Percentiles rank a stretch among this genome's conserved stretches.
These are phyloP conservation scores for Scaptomyza graminum DNA, from an alignment of 1,140 invertebrate genomes.

Conservation along the genomic window DNA sequence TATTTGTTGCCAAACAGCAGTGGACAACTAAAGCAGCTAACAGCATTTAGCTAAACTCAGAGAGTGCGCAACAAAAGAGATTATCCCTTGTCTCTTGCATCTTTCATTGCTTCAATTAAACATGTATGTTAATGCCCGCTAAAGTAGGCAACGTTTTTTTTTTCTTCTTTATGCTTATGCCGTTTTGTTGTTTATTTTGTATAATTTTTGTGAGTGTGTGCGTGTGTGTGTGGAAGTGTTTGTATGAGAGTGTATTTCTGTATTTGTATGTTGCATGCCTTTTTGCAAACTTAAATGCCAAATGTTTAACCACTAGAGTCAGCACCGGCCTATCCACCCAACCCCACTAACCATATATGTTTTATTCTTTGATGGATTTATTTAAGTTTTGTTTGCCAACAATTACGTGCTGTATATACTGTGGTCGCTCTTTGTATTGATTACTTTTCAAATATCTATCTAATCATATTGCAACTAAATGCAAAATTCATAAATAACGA, in stretches of 20 bases:
- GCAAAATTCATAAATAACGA: background rate
- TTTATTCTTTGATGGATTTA: slow-evolving; percentile 45
- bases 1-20: slow-evolving; percentile 12
- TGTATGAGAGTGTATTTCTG: background rate
- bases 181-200: background rate
- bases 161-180: background rate
- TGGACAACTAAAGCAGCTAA: slow-evolving; percentile 7
- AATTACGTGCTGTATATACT: background rate
- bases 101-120: background rate
- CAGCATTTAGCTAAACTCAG: slow-evolving; percentile 18
- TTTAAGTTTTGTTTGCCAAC: slow-evolving; percentile 33
- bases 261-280: slow-evolving; percentile 6
- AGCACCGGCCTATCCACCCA: slow-evolving; percentile 16
- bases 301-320: slow-evolving; percentile 12
- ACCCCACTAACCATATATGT: slow-evolving; percentile 8
- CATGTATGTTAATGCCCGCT: slow-evolving; percentile 1
- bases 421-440: background rate
- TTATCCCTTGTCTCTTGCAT: background rate
- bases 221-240: background rate
- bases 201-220: background rate
- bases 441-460: background rate
- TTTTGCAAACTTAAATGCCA: slow-evolving; percentile 1
- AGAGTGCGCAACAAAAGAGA: background rate
- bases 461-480: background rate
- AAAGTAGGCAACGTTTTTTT: slow-evolving; percentile 22